phyloP scores from a whole-genome alignment of 2,797 vertebrate genomes.

The Meda fulgida region DNA sequence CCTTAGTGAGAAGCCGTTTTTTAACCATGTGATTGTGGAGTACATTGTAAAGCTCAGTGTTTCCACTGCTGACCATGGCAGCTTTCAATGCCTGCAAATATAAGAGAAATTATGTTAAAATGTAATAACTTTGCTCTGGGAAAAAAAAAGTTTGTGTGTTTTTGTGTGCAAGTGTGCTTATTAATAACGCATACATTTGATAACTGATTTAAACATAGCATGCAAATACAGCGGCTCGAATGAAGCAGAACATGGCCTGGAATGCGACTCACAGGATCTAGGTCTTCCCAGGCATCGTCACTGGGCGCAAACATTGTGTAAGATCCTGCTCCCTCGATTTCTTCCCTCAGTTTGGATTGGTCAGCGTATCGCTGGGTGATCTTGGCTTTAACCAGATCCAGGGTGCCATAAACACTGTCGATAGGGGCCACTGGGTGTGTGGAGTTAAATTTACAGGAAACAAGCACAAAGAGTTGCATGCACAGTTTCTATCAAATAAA shows the following conservation, averaged over 20 bases:
- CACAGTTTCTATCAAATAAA: constrained; percentile 6
- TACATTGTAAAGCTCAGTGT: constrained; percentile 87
- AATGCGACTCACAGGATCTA: constrained; percentile 83
- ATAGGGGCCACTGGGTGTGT: constrained; percentile 88
- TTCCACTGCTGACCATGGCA: constrained; percentile 86
- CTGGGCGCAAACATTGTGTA: constrained; percentile 95
- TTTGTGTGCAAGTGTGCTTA: not conserved
- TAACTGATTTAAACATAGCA: not conserved
- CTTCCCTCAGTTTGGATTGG: constrained; percentile 83
- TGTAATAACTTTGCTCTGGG: not conserved
- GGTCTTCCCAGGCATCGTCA: constrained; percentile 89
- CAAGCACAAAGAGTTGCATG: not conserved
- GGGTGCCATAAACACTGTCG: constrained; percentile 89
- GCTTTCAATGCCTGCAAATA: constrained; percentile 75
- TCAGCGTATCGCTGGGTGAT: constrained; percentile 85
- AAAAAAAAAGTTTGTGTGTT: not conserved
- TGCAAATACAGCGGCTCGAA: not conserved
- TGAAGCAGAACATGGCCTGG: not conserved
- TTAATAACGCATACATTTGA: not conserved
- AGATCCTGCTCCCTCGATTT: constrained; percentile 88
- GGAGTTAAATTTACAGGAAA: constrained; percentile 4
- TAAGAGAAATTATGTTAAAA: not conserved
- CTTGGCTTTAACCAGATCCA: constrained; percentile 86
- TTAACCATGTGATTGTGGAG: constrained; percentile 93
- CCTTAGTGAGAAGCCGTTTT: constrained; percentile 90